A percentile compares a stretch with the other conserved stretches of the same genome.
Conservation (phyloP, 2,113 vertebrate species). For the Percopsis transmontana region DNA sequence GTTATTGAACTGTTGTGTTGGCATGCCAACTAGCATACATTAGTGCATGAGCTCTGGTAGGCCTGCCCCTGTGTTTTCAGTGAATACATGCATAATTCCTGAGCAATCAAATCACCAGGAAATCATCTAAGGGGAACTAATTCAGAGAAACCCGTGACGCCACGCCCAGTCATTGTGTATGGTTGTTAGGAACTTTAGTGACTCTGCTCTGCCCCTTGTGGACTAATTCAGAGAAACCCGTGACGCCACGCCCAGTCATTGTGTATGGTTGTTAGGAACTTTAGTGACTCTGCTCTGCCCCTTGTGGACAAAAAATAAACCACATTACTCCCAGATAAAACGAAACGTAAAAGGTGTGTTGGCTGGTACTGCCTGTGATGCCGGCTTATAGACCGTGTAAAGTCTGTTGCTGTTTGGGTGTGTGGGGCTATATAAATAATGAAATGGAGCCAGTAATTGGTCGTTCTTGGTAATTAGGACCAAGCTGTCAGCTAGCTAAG, state of each 20-base stretch:
- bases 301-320: not conserved
- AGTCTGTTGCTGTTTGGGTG: constrained; percentile 70
- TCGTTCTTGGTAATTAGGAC: constrained; percentile 79
- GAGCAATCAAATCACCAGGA: too few relatives aligned
- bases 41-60: too few relatives aligned
- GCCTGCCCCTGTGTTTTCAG: constrained; percentile 12
- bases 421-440: constrained; percentile 76
- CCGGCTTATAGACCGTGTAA: constrained; percentile 53
- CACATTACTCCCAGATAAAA: constrained; percentile 2
- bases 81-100: constrained; percentile 2
- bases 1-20: constrained; percentile 13
- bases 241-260: too few relatives aligned
- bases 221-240: too few relatives aligned
- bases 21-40: constrained; percentile 36
- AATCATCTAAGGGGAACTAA: not conserved
- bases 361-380: constrained; percentile 59
- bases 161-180: too few relatives aligned
- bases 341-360: constrained; percentile 55
- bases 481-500: constrained; percentile 74
- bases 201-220: too few relatives aligned
- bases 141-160: too few relatives aligned
- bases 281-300: too few relatives aligned
- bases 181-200: too few relatives aligned
- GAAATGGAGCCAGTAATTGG: constrained; percentile 76
- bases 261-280: too few relatives aligned